Percentiles rank a stretch among this genome's conserved stretches.
These are phyloP conservation scores for Chirona hameri DNA, from an alignment of 2,888 invertebrate genomes.

Conservation along the genomic window DNA sequence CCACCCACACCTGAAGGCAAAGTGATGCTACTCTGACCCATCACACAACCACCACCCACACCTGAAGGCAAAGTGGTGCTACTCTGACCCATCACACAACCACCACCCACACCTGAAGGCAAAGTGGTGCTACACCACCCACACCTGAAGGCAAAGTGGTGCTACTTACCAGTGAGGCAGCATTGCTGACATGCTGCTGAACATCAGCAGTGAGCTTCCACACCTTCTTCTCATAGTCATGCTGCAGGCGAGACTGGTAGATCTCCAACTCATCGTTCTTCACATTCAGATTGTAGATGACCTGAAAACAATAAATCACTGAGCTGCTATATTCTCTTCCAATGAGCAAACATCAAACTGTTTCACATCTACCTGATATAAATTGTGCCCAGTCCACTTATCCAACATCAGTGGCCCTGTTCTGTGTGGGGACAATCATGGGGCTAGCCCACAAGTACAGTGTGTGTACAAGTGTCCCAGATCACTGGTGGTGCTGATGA, in stretches of 20 bases:
- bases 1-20: no score
- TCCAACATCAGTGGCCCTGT: no score
- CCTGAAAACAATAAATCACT: not conserved
- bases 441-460: no score
- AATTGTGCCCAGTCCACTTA: not conserved
- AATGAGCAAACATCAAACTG: no score
- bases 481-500: no score
- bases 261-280: constrained; percentile 6
- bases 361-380: not conserved
- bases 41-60: no score
- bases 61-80: not conserved
- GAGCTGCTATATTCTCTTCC: no score
- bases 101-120: no score
- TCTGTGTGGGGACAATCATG: no score
- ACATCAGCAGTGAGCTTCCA: constrained; percentile 8
- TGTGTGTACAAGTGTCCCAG: no score
- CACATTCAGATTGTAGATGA: not conserved
- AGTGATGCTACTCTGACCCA: not conserved
- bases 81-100: no score
- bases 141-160: not conserved
- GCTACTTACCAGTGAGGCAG: not conserved
- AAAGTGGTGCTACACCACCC: not conserved
- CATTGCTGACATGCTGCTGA: not conserved
- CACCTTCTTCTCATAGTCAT: not conserved
- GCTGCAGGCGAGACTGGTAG: not conserved